These are phyloP conservation scores for Brachionus asplanchnoidis DNA, from an alignment of 1,140 invertebrate species.

Conservation along the genomic window DNA sequence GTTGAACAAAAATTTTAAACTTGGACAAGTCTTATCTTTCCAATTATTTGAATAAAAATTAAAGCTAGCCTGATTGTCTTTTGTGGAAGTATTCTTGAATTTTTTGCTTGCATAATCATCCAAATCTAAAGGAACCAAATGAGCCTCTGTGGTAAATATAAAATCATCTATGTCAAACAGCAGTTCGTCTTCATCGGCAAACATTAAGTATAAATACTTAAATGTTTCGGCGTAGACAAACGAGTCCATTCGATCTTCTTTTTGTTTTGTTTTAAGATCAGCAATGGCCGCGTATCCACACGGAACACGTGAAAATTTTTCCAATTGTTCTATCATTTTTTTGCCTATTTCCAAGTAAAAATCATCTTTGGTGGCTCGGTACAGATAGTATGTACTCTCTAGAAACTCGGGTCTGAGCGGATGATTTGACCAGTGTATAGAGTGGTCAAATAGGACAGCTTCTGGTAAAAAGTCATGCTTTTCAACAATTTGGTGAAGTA, in stretches of 20 bases:
- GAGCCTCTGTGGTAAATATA: slow-evolving; percentile 93
- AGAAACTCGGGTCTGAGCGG: slow-evolving; percentile 92
- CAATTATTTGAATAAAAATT: background rate
- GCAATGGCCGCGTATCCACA: slow-evolving; percentile 95
- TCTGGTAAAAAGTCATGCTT: slow-evolving; percentile 95
- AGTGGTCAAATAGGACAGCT: slow-evolving; percentile 57
- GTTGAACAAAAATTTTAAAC: slow-evolving; percentile 17
- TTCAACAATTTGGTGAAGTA: slow-evolving; percentile 85
- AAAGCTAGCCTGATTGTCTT: background rate
- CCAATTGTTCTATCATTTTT: slow-evolving; percentile 79
- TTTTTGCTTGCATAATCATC: background rate
- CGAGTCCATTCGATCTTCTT: slow-evolving; percentile 93
- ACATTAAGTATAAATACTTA: slow-evolving; percentile 91
- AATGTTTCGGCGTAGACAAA: slow-evolving; percentile 96
- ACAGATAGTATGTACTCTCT: slow-evolving; percentile 94
- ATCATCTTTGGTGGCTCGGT: slow-evolving; percentile 84
- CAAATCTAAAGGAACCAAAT: slow-evolving; percentile 69
- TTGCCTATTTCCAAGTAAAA: slow-evolving; percentile 90
- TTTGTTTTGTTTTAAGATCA: slow-evolving; percentile 80
- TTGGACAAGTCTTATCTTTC: slow-evolving; percentile 13
- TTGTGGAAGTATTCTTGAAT: background rate
- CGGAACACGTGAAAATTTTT: slow-evolving; percentile 80
- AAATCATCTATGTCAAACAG: slow-evolving; percentile 88
- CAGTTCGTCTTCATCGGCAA: slow-evolving; percentile 79
- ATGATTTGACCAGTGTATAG: slow-evolving; percentile 96